Evolutionary conservation across 2,797 vertebrate species (phyloP).

Genomic region (Mustela erminea): DNA sequence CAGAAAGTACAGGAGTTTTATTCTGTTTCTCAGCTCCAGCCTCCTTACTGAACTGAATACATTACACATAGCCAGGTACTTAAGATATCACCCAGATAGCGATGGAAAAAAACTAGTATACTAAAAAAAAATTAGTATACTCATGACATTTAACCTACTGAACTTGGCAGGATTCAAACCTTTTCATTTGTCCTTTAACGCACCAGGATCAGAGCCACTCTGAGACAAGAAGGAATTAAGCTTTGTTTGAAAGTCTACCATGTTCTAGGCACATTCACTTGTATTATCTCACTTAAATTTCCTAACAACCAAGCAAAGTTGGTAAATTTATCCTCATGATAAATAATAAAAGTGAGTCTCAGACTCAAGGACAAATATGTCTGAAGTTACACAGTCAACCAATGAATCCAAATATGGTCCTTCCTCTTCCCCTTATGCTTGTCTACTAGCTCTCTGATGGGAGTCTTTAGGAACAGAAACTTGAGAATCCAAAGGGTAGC

Average conservation of each 20-base stretch:
- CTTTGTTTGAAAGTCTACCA: neutral
- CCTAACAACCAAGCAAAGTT: neutral
- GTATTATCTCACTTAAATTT: neutral
- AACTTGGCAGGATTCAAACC: neutral
- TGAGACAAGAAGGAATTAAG: constrained; percentile 18
- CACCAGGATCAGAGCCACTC: neutral
- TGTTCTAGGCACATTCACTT: neutral
- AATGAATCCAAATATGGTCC: neutral
- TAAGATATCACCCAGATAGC: neutral
- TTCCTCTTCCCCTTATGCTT: neutral
- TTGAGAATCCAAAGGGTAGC: neutral
- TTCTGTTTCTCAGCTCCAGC: neutral
- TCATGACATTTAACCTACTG: neutral
- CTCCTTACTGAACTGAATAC: neutral
- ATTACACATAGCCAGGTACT: neutral
- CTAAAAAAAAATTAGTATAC: neutral
- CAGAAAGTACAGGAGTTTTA: neutral
- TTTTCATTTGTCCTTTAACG: neutral
- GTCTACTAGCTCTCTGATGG: neutral
- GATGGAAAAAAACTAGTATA: neutral
- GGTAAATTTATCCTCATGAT: neutral
- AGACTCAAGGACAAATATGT: neutral
- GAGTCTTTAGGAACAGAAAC: neutral
- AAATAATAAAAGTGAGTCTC: neutral
- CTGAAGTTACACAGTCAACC: neutral